Conservation (phyloP, 2,888 invertebrate genomes). For the Ochropleura leucogaster region DNA sequence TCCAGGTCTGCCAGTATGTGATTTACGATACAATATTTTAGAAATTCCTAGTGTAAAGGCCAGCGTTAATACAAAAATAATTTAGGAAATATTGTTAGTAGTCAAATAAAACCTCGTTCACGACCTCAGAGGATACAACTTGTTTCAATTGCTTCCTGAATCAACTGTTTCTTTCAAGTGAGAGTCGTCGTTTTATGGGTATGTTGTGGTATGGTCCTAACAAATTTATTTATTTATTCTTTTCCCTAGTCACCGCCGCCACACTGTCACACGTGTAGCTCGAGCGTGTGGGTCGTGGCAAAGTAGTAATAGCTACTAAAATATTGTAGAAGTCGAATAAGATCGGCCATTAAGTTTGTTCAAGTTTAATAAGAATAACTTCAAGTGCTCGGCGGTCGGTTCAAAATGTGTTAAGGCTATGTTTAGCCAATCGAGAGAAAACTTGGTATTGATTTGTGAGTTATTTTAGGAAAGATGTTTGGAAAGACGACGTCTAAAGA, state of each 20-base stretch:
- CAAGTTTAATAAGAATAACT: constrained; percentile 63
- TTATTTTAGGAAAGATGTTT: not conserved
- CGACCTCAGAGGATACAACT: not conserved
- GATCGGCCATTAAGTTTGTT: constrained; percentile 55
- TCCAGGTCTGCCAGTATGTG: no score
- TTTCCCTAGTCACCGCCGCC: not conserved
- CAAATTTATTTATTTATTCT: not conserved
- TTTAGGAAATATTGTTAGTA: no score
- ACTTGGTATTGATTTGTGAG: not conserved
- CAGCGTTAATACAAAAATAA: no score
- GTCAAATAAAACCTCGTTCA: not conserved
- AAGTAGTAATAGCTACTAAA: constrained; percentile 43
- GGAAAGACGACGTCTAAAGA: not conserved
- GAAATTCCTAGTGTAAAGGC: no score
- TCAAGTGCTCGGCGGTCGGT: constrained; percentile 37
- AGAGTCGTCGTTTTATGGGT: no score
- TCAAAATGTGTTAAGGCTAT: constrained; percentile 46
- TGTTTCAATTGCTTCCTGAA: no score
- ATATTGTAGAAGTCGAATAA: constrained; percentile 50
- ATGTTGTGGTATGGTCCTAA: no score
- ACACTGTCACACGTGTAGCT: not conserved
- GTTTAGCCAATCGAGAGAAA: not conserved
- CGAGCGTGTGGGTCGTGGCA: not conserved
- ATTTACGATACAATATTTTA: no score
- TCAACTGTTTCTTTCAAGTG: no score